Conservation (phyloP, 2,797 vertebrate species). For the Pogonophryne albipinna region DNA sequence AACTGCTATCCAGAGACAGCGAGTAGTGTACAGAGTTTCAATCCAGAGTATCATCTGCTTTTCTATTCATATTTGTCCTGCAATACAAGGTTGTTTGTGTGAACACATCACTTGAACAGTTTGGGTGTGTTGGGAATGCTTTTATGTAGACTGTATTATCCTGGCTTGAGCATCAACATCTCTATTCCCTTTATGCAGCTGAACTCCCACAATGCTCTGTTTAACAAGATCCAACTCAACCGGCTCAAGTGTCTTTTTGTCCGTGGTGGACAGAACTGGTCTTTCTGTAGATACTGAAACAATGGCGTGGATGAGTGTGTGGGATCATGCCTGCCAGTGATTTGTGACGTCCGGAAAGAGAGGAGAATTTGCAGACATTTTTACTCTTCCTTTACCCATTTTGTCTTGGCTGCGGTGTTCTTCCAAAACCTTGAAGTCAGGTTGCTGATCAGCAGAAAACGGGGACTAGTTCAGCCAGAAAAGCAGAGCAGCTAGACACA, state of each 20-base stretch:
- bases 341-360: constrained; percentile 71
- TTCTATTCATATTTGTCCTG: constrained; percentile 33
- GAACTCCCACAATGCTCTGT: constrained; percentile 50
- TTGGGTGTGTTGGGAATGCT: constrained; percentile 35
- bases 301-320: constrained; percentile 63
- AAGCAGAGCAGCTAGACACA: constrained; percentile 23
- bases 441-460: constrained; percentile 73
- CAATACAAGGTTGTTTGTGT: constrained; percentile 34
- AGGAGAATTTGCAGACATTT: constrained; percentile 72
- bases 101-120: constrained; percentile 30
- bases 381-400: constrained; percentile 47
- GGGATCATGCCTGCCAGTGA: constrained; percentile 62
- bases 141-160: constrained; percentile 53
- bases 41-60: constrained; percentile 38
- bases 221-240: constrained; percentile 51
- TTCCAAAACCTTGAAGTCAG: constrained; percentile 66
- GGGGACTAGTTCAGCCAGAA: constrained; percentile 48
- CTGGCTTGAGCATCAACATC: constrained; percentile 27
- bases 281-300: constrained; percentile 64
- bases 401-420: constrained; percentile 66
- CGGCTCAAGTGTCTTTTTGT: constrained; percentile 62
- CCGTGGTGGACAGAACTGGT: constrained; percentile 59
- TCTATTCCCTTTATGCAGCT: constrained; percentile 45
- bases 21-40: constrained; percentile 46
- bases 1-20: constrained; percentile 33